These are phyloP conservation scores for Enteromius unitaeniatus DNA, from an alignment of 2,797 vertebrate species.

Conservation along the genomic window DNA sequence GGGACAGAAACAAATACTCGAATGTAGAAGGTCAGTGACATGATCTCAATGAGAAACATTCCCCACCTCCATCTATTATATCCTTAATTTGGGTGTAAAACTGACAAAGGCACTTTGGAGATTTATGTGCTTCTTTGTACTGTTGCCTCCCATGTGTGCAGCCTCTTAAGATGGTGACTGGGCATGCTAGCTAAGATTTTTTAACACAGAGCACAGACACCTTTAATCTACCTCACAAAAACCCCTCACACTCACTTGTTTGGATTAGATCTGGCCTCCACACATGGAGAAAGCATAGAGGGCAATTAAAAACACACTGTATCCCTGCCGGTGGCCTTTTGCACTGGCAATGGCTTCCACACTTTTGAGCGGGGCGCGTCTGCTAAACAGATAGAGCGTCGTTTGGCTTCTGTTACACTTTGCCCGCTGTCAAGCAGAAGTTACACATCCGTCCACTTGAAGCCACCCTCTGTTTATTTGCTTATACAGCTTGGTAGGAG, in stretches of 20 bases:
- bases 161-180: constrained; percentile 50
- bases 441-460: constrained; percentile 71
- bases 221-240: constrained; percentile 46
- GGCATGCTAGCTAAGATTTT: constrained; percentile 49
- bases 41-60: constrained; percentile 47
- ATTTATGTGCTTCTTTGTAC: constrained; percentile 62
- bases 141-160: constrained; percentile 41
- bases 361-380: constrained; percentile 71
- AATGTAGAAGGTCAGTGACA: constrained; percentile 40
- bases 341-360: constrained; percentile 55
- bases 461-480: constrained; percentile 84
- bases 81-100: constrained; percentile 57
- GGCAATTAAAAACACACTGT: constrained; percentile 80
- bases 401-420: constrained; percentile 69
- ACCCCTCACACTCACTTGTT: constrained; percentile 32
- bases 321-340: constrained; percentile 72
- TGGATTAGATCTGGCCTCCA: constrained; percentile 63
- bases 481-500: constrained; percentile 80
- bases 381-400: constrained; percentile 85
- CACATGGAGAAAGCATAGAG: constrained; percentile 86
- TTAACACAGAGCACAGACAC: constrained; percentile 50
- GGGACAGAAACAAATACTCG: constrained; percentile 41
- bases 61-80: constrained; percentile 24
- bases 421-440: constrained; percentile 61
- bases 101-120: constrained; percentile 53